Percentiles rank a stretch among this genome's conserved stretches.
Evolutionary conservation across 2,113 vertebrate species (phyloP).

Genomic region (Scopus umbretta): DNA sequence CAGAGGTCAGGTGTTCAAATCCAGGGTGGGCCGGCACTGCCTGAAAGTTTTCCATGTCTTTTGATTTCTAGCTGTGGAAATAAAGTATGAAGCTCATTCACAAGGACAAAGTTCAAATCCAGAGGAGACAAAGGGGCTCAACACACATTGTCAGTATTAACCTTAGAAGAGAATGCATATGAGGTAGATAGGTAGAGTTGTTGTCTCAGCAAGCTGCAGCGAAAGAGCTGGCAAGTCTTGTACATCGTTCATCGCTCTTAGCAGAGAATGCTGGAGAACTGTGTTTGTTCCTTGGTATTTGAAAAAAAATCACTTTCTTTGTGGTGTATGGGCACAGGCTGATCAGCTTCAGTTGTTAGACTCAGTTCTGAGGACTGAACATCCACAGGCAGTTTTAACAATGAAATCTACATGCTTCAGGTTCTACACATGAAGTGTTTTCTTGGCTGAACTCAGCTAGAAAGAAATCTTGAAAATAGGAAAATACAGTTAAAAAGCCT

Average conservation of each 20-base stretch:
- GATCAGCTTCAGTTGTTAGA: not conserved
- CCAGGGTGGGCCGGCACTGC: not conserved
- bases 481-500: not conserved
- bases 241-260: not conserved
- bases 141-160: not conserved
- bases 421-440: not conserved
- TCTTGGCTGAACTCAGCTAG: not conserved
- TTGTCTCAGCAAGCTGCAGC: not conserved
- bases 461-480: not conserved
- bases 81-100: not conserved
- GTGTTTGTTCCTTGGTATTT: not conserved
- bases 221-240: not conserved
- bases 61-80: not conserved
- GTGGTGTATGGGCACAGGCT: not conserved
- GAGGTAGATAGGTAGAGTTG: not conserved
- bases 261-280: not conserved
- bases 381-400: not conserved
- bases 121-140: not conserved
- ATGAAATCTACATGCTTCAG: not conserved
- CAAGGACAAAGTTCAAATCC: not conserved
- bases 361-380: not conserved
- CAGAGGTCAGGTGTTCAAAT: not conserved
- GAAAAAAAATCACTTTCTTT: not conserved
- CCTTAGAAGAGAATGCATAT: not conserved
- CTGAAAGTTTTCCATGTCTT: fast-evolving